A percentile compares a stretch with the other conserved stretches of the same genome.
Evolutionary conservation across 2,888 invertebrate genomes (phyloP).

Genomic region (Nymphalis polychloros): DNA sequence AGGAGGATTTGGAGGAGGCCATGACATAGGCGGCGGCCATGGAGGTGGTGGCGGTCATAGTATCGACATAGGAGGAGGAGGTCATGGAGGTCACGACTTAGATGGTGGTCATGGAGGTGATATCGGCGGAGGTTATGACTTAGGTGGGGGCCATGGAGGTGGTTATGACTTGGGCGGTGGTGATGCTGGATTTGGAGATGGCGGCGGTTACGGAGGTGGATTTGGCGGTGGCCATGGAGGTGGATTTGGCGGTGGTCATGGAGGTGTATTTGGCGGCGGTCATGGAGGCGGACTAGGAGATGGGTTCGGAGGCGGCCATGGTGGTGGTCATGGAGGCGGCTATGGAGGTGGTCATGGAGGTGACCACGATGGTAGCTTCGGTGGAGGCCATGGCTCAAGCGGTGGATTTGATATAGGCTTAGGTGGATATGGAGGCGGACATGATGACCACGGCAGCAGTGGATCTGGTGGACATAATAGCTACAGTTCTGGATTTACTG

Average conservation of each 20-base stretch:
- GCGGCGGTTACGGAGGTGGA: conserved; percentile 39
- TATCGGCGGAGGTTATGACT: conserved; percentile 43
- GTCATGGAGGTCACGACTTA: conserved; percentile 39
- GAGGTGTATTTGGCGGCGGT: conserved; percentile 42
- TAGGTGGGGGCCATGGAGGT: conserved; percentile 44
- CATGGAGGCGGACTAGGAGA: conserved; percentile 47
- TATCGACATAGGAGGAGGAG: conserved; percentile 35
- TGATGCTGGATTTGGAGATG: conserved; percentile 39
- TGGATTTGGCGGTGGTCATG: conserved; percentile 40
- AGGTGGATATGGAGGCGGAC: conserved; percentile 39
- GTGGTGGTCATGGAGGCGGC: conserved; percentile 20
- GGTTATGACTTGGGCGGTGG: conserved; percentile 44
- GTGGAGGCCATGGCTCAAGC: conserved; percentile 36
- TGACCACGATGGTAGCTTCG: conserved; percentile 1
- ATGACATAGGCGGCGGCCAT: conserved; percentile 41
- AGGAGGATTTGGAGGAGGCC: conserved; percentile 39
- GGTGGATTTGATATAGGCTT: conserved; percentile 21
- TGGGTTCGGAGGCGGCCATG: conserved; percentile 41
- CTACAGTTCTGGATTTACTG: conserved; percentile 31
- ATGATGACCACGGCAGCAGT: conserved; percentile 42
- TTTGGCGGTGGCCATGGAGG: conserved; percentile 47
- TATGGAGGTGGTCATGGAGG: conserved; percentile 29
- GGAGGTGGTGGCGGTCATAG: conserved; percentile 44
- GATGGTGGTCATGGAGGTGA: conserved; percentile 49
- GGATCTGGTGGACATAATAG: conserved; percentile 36